Evolutionary conservation across 2,888 invertebrate genomes (phyloP).

Genomic region (Caenorhabditis imperialis): DNA sequence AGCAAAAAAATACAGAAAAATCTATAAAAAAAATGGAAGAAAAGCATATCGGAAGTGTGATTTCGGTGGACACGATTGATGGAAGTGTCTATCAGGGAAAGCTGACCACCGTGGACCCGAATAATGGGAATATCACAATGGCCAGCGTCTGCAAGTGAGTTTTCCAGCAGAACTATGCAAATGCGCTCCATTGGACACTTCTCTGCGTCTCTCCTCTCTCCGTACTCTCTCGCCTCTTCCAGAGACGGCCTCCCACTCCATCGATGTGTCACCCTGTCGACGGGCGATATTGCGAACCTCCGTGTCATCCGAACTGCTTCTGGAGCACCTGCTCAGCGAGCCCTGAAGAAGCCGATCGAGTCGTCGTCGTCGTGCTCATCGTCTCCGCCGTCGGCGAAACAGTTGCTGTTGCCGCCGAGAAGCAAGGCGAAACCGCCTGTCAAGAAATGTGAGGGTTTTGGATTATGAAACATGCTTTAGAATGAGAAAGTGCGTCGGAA

Average conservation of each 20-base stretch:
- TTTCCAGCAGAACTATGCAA: too few species aligned
- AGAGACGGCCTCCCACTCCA: conserved; percentile 30
- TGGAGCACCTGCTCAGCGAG: not conserved
- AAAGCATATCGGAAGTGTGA: conserved; percentile 61
- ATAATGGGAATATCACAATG: conserved; percentile 45
- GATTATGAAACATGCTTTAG: too few species aligned
- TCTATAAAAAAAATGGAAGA: conserved; percentile 36
- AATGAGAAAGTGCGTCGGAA: too few species aligned
- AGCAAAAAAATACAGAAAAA: too few species aligned
- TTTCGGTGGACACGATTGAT: conserved; percentile 60
- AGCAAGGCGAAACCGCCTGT: conserved; percentile 8
- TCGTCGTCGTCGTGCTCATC: too few species aligned
- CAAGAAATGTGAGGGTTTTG: conserved; percentile 20
- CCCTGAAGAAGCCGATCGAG: not conserved
- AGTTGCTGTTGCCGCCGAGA: conserved; percentile 9
- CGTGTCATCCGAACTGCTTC: conserved; percentile 17
- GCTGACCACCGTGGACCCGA: conserved; percentile 46
- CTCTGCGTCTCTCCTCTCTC: too few species aligned
- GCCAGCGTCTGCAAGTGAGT: conserved; percentile 52
- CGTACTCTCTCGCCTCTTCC: not conserved
- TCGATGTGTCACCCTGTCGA: conserved; percentile 24
- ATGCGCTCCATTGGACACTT: too few species aligned
- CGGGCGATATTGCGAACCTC: conserved; percentile 5
- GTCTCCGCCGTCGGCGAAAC: too few species aligned
- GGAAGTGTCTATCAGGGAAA: conserved; percentile 64